Evolutionary conservation across 2,888 invertebrate genomes (phyloP).

Genomic region (Helleia helle): DNA sequence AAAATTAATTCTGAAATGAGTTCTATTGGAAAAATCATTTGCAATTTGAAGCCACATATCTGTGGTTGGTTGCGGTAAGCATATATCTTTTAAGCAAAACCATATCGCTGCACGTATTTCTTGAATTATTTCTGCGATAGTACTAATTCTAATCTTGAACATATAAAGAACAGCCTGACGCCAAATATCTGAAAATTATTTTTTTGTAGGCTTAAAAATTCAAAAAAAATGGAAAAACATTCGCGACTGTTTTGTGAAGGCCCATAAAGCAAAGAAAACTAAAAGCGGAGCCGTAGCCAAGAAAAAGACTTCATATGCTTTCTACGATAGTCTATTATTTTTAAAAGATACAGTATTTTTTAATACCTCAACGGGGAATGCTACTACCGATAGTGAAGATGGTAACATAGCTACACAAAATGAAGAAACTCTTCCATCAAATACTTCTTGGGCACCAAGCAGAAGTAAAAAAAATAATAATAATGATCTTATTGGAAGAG

Average conservation of each 20-base stretch:
- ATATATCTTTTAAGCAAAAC: no score
- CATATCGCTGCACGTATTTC: no score
- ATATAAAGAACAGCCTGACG: no score
- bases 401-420: slow-evolving; percentile 11
- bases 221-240: slow-evolving; percentile 21
- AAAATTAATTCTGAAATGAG: no score
- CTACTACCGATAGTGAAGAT: slow-evolving; percentile 18
- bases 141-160: no score
- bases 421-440: slow-evolving; percentile 14
- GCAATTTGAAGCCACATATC: no score
- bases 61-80: no score
- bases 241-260: slow-evolving; percentile 26
- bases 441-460: slow-evolving; percentile 11
- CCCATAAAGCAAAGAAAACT: slow-evolving; percentile 20
- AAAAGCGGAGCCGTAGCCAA: slow-evolving; percentile 28
- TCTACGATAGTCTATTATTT: slow-evolving; percentile 28
- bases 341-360: slow-evolving; percentile 25
- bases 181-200: no score
- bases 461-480: slow-evolving; percentile 14
- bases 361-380: no score
- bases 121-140: no score
- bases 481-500: slow-evolving; percentile 9
- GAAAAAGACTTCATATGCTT: slow-evolving; percentile 24
- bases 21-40: no score
- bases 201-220: slow-evolving; percentile 7